A percentile compares a stretch with the other conserved stretches of the same genome.
These are phyloP conservation scores for Tortricodes alternella DNA, from an alignment of 2,888 invertebrate species.

Conservation along the genomic window DNA sequence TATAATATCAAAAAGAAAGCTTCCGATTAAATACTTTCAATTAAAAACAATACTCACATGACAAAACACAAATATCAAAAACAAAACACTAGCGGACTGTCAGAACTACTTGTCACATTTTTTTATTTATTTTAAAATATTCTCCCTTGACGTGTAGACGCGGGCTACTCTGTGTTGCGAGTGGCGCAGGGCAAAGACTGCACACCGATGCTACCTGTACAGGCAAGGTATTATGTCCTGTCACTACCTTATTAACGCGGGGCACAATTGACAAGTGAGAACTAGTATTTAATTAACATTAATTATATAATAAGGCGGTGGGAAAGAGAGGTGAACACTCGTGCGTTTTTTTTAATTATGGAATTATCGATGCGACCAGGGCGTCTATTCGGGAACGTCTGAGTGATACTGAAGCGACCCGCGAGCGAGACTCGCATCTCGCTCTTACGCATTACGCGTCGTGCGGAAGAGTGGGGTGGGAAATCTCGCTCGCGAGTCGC, in stretches of 20 bases:
- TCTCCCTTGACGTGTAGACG: slow-evolving; percentile 48
- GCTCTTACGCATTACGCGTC: no score
- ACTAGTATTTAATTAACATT: not conserved
- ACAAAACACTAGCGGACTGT: slow-evolving; percentile 22
- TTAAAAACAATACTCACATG: slow-evolving; percentile 21
- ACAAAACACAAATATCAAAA: slow-evolving; percentile 8
- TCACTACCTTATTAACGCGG: slow-evolving; percentile 53
- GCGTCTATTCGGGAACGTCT: no score
- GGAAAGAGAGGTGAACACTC: no score
- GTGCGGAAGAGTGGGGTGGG: no score
- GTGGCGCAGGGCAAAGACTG: slow-evolving; percentile 45
- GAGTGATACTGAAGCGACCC: no score
- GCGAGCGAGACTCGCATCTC: no score
- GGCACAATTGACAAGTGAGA: slow-evolving; percentile 49
- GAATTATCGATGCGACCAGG: no score
- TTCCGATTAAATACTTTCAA: not conserved
- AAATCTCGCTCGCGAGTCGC: no score
- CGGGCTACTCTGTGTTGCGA: slow-evolving; percentile 58
- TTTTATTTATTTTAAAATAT: slow-evolving; percentile 7
- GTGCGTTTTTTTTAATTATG: no score
- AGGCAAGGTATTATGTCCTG: slow-evolving; percentile 48
- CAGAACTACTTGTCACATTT: slow-evolving; percentile 12
- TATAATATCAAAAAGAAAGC: not conserved
- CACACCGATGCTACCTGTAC: slow-evolving; percentile 48
- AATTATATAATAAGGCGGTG: not conserved